Conservation (phyloP, 1,140 invertebrate genomes). For the Neuroterus valhalla region DNA sequence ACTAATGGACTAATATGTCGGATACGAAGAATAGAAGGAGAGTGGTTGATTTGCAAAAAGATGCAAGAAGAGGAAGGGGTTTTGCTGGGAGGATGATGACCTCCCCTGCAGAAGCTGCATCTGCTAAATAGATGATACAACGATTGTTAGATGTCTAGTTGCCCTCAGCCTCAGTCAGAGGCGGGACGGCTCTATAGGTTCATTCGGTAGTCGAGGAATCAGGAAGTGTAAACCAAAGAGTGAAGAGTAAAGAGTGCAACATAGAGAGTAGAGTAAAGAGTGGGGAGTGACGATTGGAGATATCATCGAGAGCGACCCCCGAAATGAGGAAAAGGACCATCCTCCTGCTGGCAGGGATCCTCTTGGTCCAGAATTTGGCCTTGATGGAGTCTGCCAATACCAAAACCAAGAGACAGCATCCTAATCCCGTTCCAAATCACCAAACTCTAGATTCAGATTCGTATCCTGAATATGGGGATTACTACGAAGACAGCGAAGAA, state of each 20-base stretch:
- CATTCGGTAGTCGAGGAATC: conserved; percentile 6
- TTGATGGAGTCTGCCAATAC: conserved; percentile 45
- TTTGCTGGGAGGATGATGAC: conserved; percentile 61
- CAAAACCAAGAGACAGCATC: conserved; percentile 53
- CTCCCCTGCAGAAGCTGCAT: conserved; percentile 55
- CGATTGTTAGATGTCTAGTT: conserved; percentile 58
- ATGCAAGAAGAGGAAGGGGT: conserved; percentile 33
- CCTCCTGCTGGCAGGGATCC: conserved; percentile 31
- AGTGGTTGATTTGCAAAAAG: conserved; percentile 37
- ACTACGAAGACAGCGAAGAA: conserved; percentile 51
- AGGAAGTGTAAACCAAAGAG: not conserved
- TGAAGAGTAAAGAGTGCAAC: not conserved
- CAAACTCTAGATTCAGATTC: conserved; percentile 58
- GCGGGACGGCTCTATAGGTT: conserved; percentile 52
- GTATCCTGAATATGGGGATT: conserved; percentile 63
- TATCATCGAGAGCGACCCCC: not conserved
- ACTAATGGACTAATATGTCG: not conserved
- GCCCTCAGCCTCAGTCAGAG: conserved; percentile 59
- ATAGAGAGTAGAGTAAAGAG: too few species aligned
- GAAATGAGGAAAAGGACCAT: conserved; percentile 48
- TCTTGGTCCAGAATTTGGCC: conserved; percentile 44
- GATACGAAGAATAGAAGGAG: not conserved
- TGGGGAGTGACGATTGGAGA: conserved; percentile 22
- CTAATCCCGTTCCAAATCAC: conserved; percentile 41
- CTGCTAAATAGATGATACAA: conserved; percentile 64